Evolutionary conservation across 2,113 vertebrate species (phyloP).

Genomic region (Anarhynchus alexandrinus): DNA sequence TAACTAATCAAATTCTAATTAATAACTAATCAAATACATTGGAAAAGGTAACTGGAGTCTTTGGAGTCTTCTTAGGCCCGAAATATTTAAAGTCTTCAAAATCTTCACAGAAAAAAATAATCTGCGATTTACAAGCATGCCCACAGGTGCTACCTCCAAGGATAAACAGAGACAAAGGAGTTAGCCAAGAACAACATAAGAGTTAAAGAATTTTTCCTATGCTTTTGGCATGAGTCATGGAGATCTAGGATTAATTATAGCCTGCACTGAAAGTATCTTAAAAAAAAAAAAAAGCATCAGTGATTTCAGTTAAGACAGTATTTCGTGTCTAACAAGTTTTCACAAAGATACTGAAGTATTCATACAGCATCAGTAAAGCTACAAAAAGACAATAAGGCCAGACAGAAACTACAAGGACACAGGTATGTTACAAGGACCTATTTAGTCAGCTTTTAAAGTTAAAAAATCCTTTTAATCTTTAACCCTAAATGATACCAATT

Average conservation of each 20-base stretch:
- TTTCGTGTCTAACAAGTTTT: slow-evolving; percentile 24
- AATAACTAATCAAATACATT: neutral
- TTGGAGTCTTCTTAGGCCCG: neutral
- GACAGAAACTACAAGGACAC: neutral
- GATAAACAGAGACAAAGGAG: slow-evolving; percentile 6
- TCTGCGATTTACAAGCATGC: neutral
- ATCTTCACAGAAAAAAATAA: neutral
- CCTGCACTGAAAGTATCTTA: neutral
- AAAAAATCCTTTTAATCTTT: neutral
- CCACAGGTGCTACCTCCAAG: neutral
- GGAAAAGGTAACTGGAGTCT: neutral
- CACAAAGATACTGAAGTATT: neutral
- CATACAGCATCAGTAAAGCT: neutral
- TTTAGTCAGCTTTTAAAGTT: neutral
- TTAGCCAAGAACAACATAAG: neutral
- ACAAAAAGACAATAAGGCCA: neutral
- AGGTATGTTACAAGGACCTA: neutral
- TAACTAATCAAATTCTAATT: neutral
- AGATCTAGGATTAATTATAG: slow-evolving; percentile 54
- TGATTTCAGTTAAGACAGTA: slow-evolving; percentile 13
- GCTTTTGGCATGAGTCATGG: slow-evolving; percentile 41
- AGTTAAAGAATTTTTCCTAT: slow-evolving; percentile 33
- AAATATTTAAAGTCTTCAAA: neutral
- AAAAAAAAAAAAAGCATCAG: neutral
- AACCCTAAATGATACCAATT: neutral